Evolutionary conservation across 2,797 vertebrate genomes (phyloP), one percentile per base, ranked within the genome.

Genomic region (Chromis chromis): DNA sequence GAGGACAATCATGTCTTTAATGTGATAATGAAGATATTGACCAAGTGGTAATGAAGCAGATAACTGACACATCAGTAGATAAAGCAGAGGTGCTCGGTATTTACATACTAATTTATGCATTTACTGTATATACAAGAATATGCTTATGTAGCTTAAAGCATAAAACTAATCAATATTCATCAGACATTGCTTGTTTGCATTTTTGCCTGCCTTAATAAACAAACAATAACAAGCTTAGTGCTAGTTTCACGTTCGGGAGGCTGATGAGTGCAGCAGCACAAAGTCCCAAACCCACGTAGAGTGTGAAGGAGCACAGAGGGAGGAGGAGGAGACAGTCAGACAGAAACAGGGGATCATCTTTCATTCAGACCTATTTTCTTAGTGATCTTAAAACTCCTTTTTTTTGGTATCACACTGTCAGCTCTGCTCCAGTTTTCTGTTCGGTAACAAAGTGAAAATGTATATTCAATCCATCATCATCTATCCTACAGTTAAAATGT

Each of bases 351-450:
- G 79, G 67, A 74, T 85, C 79, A 73, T 89, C 72, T 73, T 77
- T 87, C 87, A 82, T 78, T 78, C 79, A 86, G 67, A 76, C 73
- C 74, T 61, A 77, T 87, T 88, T 88, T 75, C 70, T 54, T 65
- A 11, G 64, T 71, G 65, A 82, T 83, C 67, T 59, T 73, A 59
- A 84, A 79, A 58, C 59, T 54, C 28, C 57, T 49, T 25, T 25
- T 59, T 68, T 74, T 48, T 49, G 40, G 66, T 62, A 75, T 73
- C 71, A 72, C 36, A 49, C 52, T 79, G 72, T 75, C 81, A 84
- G 63, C 66, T 72, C 65, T 86, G 83, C 76, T 86, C 84, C 74
- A 89, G 21, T 77, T 87, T 81, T 57, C 12, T 40, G 14, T 44
- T 25, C 4, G 14, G 48, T 65, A 65, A 28, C 55, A 14, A 42